These are phyloP conservation scores for Ctenopoma kingsleyae DNA, from an alignment of 2,797 vertebrate species.

Conservation along the genomic window DNA sequence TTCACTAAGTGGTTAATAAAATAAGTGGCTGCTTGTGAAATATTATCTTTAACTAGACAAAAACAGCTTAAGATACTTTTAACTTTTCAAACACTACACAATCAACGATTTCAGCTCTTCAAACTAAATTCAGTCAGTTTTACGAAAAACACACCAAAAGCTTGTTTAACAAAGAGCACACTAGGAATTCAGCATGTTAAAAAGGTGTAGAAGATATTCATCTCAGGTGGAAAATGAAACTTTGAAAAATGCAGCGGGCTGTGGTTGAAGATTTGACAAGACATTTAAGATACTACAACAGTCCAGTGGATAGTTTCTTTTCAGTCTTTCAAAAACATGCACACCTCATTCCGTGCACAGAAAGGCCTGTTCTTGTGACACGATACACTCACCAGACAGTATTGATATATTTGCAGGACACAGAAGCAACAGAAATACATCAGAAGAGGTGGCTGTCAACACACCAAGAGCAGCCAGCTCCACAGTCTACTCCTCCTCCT, in stretches of 20 bases:
- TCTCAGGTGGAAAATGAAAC: background rate
- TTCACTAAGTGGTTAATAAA: background rate
- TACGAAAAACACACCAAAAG: too few relatives aligned
- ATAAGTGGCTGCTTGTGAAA: background rate
- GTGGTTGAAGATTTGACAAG: background rate
- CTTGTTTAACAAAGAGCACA: background rate
- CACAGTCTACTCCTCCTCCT: constrained; percentile 26
- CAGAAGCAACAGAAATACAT: constrained; percentile 24
- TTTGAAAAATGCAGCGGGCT: background rate
- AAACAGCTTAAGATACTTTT: background rate
- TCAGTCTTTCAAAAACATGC: background rate
- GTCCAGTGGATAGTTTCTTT: background rate
- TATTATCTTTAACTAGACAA: background rate
- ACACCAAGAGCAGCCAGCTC: constrained; percentile 26
- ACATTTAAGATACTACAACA: background rate
- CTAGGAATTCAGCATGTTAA: background rate
- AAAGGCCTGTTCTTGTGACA: background rate
- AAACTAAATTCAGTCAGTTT: too few relatives aligned
- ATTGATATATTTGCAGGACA: constrained; percentile 15
- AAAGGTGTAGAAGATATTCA: background rate
- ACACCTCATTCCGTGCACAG: background rate
- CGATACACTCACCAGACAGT: background rate
- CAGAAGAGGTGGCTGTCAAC: constrained; percentile 32
- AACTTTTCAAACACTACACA: background rate
- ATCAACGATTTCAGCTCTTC: too few relatives aligned